Conservation (phyloP, 2,888 invertebrate genomes). For the Busseola fusca region DNA sequence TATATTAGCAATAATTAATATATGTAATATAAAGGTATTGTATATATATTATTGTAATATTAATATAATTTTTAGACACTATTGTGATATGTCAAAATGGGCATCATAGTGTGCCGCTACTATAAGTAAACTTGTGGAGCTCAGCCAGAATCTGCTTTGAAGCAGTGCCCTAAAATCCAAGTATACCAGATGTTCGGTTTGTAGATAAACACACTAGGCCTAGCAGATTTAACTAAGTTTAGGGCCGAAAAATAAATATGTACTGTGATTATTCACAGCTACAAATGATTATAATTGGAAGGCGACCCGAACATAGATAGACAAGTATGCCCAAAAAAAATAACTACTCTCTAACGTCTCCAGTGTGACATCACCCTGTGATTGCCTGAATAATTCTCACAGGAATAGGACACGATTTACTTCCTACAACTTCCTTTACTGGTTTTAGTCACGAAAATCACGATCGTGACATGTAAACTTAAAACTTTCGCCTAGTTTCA, state of each 20-base stretch:
- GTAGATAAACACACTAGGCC: not conserved
- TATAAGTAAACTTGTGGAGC: not conserved
- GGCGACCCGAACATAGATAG: not conserved
- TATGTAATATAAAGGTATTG: too few species aligned
- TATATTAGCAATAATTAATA: too few species aligned
- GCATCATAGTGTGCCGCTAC: too few species aligned
- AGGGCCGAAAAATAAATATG: not conserved
- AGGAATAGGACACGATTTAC: not conserved
- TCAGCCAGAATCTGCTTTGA: not conserved
- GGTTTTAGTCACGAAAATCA: not conserved
- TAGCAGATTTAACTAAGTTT: not conserved
- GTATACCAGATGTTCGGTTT: too few species aligned
- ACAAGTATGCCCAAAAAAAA: not conserved
- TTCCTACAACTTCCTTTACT: too few species aligned
- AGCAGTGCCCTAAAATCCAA: not conserved
- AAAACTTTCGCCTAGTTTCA: conserved; percentile 5
- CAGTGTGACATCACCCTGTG: not conserved
- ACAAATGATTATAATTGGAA: not conserved
- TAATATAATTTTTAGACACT: too few species aligned
- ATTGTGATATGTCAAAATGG: too few species aligned
- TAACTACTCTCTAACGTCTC: too few species aligned
- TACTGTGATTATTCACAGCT: not conserved
- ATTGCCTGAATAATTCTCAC: not conserved
- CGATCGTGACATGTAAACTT: not conserved
- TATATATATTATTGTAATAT: too few species aligned